These are phyloP conservation scores for Pocillopora grandis DNA, from an alignment of 92 coral and sea anemone species.

Conservation along the genomic window DNA sequence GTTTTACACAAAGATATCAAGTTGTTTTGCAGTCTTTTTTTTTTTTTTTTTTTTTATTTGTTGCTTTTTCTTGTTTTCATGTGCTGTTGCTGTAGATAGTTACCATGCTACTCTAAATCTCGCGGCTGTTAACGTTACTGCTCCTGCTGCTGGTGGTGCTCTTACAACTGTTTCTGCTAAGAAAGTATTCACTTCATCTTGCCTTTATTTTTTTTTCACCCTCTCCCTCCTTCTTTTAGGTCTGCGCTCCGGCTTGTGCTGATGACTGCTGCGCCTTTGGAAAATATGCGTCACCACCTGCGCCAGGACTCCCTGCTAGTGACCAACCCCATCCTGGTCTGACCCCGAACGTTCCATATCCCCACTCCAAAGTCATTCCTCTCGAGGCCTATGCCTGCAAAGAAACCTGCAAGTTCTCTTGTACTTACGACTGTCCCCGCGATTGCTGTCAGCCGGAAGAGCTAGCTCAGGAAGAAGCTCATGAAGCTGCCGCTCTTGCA, in stretches of 20 bases:
- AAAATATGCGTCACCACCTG: constrained; percentile 39
- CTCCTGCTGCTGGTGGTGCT: too few species aligned
- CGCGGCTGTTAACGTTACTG: too few species aligned
- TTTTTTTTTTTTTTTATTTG: too few species aligned
- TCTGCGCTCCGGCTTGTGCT: constrained; percentile 90
- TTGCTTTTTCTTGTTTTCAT: too few species aligned
- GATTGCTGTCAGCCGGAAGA: constrained; percentile 95
- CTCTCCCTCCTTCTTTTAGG: constrained; percentile 29
- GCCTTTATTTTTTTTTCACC: too few species aligned
- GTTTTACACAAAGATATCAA: too few species aligned
- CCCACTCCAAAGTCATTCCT: constrained; percentile 63
- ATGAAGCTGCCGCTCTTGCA: constrained; percentile 27
- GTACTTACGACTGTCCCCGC: constrained; percentile 74
- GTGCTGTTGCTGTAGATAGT: too few species aligned
- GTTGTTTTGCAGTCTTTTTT: too few species aligned
- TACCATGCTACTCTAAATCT: too few species aligned
- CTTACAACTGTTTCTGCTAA: too few species aligned
- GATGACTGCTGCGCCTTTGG: constrained; percentile 84
- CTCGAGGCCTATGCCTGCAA: constrained; percentile 68
- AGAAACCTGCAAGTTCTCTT: constrained; percentile 81
- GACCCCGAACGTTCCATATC: constrained; percentile 71
- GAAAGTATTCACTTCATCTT: background rate
- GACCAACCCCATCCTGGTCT: constrained; percentile 54
- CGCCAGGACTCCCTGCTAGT: constrained; percentile 15
- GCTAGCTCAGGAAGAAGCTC: constrained; percentile 48